Evolutionary conservation across 2,888 invertebrate genomes (phyloP), one percentile per base, ranked within the genome.

Genomic region (Hermodice carunculata): DNA sequence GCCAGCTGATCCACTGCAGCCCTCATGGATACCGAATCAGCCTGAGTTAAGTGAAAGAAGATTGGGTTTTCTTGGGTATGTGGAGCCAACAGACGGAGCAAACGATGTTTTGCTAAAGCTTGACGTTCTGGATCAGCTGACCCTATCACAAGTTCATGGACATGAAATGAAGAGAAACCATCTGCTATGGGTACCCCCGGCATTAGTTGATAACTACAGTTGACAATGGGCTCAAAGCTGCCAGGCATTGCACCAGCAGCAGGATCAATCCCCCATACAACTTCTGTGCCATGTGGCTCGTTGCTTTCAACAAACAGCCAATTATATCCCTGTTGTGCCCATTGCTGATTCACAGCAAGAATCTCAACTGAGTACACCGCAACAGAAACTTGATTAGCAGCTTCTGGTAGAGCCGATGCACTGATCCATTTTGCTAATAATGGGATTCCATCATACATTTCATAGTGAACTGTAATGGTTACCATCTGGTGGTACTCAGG

Each of bases 21-120:
- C n/a, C 56, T 22, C 24, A 73, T 42, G 6, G 63, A 54, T 17
- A 19, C 31, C n/a, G 66, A 46, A 8, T 22, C 31, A 0, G 67
- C 53, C 11, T 67, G 49, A 1, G 60, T 64, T 66, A 70, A 67
- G 59, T 73, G 73, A 52, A 73, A 73, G 42, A 71, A 73, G 24
- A 73, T 64, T 11, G 73, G 73, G 40, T 73, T 73, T 51, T 73
- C 71, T 34, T 66, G 66, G 8, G 73, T 73, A 22, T 73, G 73
- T 14, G 73, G 73, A n/a, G 71, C 73, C 31, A 73, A 60, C 24
- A 73, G 44, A 19, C 73, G 52, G 1, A 70, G 19, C 48, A 66
- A 49, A 29, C 64, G 42, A 31, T 60, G 54, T 26, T 49, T 57
- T 1, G 73, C 61, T 24, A 73, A 53, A 19, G 57, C 67, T 24